Conservation (phyloP, 1,140 invertebrate genomes). For the Lanistes nyassanus region DNA sequence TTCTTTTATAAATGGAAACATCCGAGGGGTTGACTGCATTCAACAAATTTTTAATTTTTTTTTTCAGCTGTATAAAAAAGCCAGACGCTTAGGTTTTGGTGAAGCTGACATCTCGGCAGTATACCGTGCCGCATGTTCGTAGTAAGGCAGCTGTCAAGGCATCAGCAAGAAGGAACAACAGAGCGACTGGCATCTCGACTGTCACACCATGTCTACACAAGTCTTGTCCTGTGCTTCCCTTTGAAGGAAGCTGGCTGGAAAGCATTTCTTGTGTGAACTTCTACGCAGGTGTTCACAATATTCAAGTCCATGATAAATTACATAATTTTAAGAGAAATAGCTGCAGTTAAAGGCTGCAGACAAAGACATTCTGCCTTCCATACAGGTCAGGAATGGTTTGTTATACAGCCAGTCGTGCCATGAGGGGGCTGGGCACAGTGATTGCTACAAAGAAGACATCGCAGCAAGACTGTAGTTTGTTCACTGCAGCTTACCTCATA, state of each 20-base stretch:
- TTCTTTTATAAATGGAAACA: not conserved
- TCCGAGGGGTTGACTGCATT: not conserved
- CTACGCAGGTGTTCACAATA: not conserved
- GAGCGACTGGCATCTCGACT: not conserved
- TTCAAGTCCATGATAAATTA: not conserved
- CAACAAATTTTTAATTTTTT: slow-evolving; percentile 25
- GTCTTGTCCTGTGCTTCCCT: not conserved
- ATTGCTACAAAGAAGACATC: no score
- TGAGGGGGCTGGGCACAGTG: no score
- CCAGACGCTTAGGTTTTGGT: slow-evolving; percentile 90
- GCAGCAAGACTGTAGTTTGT: no score
- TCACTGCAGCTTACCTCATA: no score
- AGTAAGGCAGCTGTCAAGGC: not conserved
- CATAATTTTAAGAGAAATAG: no score
- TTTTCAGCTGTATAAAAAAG: slow-evolving; percentile 86
- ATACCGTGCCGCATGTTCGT: slow-evolving; percentile 71
- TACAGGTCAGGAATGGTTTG: no score
- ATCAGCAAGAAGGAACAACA: not conserved
- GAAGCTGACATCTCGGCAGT: slow-evolving; percentile 93
- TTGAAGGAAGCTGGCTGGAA: not conserved
- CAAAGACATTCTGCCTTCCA: no score
- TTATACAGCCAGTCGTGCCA: no score
- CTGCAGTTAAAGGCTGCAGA: no score
- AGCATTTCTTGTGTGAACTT: not conserved
- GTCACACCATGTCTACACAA: not conserved